Base-by-base conservation (phyloP, 2,888 invertebrate species). In the Dasysyrphus tricinctus region DNA sequence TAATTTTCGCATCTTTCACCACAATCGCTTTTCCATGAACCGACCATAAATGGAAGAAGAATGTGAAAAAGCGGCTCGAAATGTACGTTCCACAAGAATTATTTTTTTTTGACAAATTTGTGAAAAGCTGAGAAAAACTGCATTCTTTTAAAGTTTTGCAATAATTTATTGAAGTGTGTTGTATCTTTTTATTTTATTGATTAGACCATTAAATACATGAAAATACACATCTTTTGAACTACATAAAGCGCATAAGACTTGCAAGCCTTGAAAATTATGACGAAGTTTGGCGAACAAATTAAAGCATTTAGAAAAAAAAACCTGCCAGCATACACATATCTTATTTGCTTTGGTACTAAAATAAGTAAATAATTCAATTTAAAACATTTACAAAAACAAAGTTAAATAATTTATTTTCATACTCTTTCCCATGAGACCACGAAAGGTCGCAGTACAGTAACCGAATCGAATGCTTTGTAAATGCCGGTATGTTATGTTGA, bases 21-120 rank as follows among this genome's bases (percentile, higher is more conserved):
- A 19, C 12, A 39, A 51, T 69, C 54, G 69, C 69, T 69, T 39
- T 69, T 69, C 54, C 51, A 54, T 54, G 39, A 69, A 69, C 69
- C 69, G 54, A 69, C 69, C 56, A 63, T 61, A 77, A 80, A 56
- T 77, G 73, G 49, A 37, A 42, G 42, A 37, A 56, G 67, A 44
- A 42, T 81, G 80, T 73, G 74, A 85, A 81, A 67, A 80, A 78
- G 85, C 81, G 85, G 85, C 81, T 85, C 70, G 32, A 51, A 49
- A 56, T 42, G 11, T 85, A 70, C 85, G 81, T 85, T 85, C 85
- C 85, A 85, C 85, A 81, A 29, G 57, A 70, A 16, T 14, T 44
- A 29, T 74, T 65, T 73, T 59, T 61, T 67, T 76, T 75, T 80
- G 79, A 67, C 74, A 37, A 12, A 5, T 75, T 63, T 74, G 49